These are phyloP conservation scores for Kryptolebias ocellatus DNA, from an alignment of 2,797 vertebrate genomes.

Conservation along the genomic window DNA sequence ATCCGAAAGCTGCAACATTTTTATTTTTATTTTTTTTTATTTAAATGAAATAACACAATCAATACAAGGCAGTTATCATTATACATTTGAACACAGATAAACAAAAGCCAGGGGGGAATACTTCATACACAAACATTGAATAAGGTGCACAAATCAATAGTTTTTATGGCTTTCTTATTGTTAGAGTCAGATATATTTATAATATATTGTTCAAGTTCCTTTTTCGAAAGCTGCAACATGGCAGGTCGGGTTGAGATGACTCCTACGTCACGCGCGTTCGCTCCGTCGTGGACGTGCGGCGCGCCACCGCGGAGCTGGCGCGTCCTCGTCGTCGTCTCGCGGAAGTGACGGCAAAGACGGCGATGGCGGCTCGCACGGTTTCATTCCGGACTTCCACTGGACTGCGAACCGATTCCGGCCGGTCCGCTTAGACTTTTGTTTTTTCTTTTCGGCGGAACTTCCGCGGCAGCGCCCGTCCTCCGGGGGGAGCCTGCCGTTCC, in stretches of 20 bases:
- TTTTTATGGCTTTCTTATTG: no score
- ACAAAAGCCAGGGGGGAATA: no score
- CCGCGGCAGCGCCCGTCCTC: conserved; percentile 22
- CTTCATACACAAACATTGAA: no score
- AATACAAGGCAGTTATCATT: no score
- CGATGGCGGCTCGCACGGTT: conserved; percentile 86
- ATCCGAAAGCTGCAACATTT: not conserved
- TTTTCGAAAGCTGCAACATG: not conserved
- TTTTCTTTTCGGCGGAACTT: conserved; percentile 47
- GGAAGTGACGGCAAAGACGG: conserved; percentile 83
- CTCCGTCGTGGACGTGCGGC: conserved; percentile 79
- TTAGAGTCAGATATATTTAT: no score
- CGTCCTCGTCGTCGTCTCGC: conserved; percentile 25
- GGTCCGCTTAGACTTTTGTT: conserved; percentile 63
- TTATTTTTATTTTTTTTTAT: no score
- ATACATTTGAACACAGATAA: no score
- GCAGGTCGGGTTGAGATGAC: not conserved
- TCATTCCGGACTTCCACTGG: conserved; percentile 83
- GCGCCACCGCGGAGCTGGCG: conserved; percentile 52
- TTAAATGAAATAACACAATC: no score
- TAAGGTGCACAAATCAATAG: no score
- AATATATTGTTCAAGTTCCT: no score
- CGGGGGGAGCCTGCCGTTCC: conserved; percentile 13
- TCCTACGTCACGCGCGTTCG: not conserved
- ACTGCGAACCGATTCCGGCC: conserved; percentile 78